phyloP scores from a whole-genome alignment of 2,113 vertebrate species.

The Mola mola region DNA sequence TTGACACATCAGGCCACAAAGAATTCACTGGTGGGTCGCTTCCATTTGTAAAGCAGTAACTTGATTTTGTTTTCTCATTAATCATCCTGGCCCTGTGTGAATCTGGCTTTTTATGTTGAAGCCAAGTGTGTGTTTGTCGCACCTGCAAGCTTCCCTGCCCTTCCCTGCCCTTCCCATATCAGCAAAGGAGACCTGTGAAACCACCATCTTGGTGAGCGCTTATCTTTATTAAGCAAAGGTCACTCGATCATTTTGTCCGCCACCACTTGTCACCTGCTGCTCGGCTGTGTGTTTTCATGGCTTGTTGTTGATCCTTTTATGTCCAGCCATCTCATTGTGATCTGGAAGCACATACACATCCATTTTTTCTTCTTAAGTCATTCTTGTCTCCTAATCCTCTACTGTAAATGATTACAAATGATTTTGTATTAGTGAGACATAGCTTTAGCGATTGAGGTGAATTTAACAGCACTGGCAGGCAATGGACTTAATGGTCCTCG shows the following conservation, averaged over 20 bases:
- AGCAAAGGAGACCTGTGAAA: constrained; percentile 51
- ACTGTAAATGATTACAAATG: constrained; percentile 6
- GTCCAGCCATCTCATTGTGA: constrained; percentile 1
- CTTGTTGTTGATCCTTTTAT: neutral
- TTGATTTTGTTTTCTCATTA: constrained; percentile 34
- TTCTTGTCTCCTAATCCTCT: neutral
- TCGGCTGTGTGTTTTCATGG: constrained; percentile 13
- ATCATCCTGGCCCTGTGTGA: constrained; percentile 12
- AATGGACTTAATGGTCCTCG: neutral
- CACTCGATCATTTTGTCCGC: constrained; percentile 21
- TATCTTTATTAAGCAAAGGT: constrained; percentile 68
- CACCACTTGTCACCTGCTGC: constrained; percentile 18
- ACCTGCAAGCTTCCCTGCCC: constrained; percentile 67
- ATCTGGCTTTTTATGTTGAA: constrained; percentile 12
- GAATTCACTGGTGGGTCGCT: constrained; percentile 46
- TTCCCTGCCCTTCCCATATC: constrained; percentile 64
- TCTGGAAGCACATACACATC: neutral
- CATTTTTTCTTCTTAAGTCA: neutral
- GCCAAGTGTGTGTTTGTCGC: constrained; percentile 39
- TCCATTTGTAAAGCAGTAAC: constrained; percentile 32
- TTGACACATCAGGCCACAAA: constrained; percentile 62
- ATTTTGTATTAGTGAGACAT: constrained; percentile 1
- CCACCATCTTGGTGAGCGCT: constrained; percentile 35
- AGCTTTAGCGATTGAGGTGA: constrained; percentile 7
- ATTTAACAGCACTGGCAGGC: neutral